Evolutionary conservation across 2,888 invertebrate genomes (phyloP).

Genomic region (Hirtodrosophila histrioides): DNA sequence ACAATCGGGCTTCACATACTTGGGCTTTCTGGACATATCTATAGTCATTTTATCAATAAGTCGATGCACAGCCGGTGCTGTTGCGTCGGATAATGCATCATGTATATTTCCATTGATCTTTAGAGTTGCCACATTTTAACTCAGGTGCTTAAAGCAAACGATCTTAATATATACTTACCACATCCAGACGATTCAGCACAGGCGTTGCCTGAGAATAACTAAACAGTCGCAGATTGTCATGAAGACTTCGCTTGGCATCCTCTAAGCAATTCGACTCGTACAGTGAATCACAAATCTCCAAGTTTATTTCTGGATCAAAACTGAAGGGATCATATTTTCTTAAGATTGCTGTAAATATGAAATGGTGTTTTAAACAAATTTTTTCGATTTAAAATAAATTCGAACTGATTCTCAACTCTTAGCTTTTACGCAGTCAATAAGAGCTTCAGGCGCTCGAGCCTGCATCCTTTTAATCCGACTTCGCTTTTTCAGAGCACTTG

Average conservation of each 20-base stretch:
- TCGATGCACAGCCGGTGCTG: slow-evolving; percentile 62
- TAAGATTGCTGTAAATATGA: slow-evolving; percentile 31
- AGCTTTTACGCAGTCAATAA: slow-evolving; percentile 70
- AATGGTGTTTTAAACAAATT: background rate
- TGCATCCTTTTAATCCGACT: slow-evolving; percentile 71
- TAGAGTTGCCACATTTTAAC: background rate
- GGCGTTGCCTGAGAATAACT: slow-evolving; percentile 56
- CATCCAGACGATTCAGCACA: slow-evolving; percentile 63
- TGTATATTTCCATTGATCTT: slow-evolving; percentile 76
- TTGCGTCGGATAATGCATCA: slow-evolving; percentile 66
- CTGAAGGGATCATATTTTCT: background rate
- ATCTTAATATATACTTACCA: slow-evolving; percentile 51
- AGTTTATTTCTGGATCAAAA: slow-evolving; percentile 49
- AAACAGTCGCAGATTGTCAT: slow-evolving; percentile 56
- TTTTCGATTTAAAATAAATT: too few species aligned
- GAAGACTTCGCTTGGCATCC: slow-evolving; percentile 67
- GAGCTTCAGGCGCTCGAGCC: slow-evolving; percentile 69
- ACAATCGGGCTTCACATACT: slow-evolving; percentile 66
- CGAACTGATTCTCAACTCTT: slow-evolving; percentile 50
- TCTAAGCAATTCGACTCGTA: slow-evolving; percentile 81
- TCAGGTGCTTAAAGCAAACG: background rate
- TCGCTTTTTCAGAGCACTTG: slow-evolving; percentile 62
- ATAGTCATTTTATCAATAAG: slow-evolving; percentile 55
- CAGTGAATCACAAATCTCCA: slow-evolving; percentile 77
- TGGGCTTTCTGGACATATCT: slow-evolving; percentile 45